These are phyloP conservation scores for Benitochromis conjunctus DNA, from an alignment of 2,113 vertebrate genomes.

Conservation along the genomic window DNA sequence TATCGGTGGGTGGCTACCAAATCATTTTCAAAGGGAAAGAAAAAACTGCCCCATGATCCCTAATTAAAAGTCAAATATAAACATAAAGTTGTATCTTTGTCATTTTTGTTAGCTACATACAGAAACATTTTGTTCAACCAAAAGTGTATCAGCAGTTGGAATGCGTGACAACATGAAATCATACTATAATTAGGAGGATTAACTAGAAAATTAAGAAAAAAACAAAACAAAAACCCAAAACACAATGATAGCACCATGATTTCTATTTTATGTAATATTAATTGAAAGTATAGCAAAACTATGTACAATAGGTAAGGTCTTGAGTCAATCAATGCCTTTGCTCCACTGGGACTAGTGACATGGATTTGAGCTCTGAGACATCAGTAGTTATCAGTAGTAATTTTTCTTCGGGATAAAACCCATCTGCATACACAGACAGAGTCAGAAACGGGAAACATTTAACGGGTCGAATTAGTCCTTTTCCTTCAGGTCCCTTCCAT, in stretches of 20 bases:
- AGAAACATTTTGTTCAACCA: slow-evolving; percentile 36
- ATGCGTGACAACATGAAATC: slow-evolving; percentile 24
- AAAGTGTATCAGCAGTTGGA: slow-evolving; percentile 25
- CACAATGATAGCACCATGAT: slow-evolving; percentile 64
- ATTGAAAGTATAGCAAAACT: slow-evolving; percentile 49
- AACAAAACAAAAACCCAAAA: background rate
- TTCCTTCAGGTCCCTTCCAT: slow-evolving; percentile 28
- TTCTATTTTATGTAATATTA: slow-evolving; percentile 40
- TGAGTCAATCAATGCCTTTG: slow-evolving; percentile 39
- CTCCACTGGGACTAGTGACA: slow-evolving; percentile 62
- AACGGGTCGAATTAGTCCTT: slow-evolving; percentile 32
- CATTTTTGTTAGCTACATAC: slow-evolving; percentile 49
- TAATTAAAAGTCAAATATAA: slow-evolving; percentile 8
- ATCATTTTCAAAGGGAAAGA: background rate
- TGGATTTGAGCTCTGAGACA: slow-evolving; percentile 72
- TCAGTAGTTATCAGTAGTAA: slow-evolving; percentile 37
- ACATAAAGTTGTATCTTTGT: slow-evolving; percentile 22
- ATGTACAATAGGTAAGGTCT: slow-evolving; percentile 46
- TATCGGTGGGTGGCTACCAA: slow-evolving; percentile 5
- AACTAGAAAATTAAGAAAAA: slow-evolving; percentile 12
- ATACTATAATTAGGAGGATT: slow-evolving; percentile 20
- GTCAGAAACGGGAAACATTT: slow-evolving; percentile 12
- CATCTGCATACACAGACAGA: slow-evolving; percentile 17
- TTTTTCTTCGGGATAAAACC: slow-evolving; percentile 8
- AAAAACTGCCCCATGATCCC: slow-evolving; percentile 7